Conservation (phyloP, 2,888 invertebrate species). For the Hymenopus coronatus region DNA sequence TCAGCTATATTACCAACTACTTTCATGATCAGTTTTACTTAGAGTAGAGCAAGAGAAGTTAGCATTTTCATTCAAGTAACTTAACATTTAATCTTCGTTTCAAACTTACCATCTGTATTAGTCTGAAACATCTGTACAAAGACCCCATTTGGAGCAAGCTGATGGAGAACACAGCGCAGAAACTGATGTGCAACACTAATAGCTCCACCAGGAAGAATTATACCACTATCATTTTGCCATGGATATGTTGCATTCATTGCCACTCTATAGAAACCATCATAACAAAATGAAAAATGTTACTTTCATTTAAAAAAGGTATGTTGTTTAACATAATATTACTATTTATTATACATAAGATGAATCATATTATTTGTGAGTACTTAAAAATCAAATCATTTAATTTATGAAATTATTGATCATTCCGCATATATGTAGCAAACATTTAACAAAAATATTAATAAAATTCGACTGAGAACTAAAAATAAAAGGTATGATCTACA, state of each 20-base stretch:
- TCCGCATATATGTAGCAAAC: no score
- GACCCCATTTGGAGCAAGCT: constrained; percentile 94
- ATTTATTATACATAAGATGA: no score
- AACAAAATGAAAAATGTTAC: neutral
- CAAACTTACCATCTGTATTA: constrained; percentile 69
- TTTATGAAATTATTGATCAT: no score
- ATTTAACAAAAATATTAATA: no score
- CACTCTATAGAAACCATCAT: constrained; percentile 51
- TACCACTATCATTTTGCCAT: constrained; percentile 84
- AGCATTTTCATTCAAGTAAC: no score
- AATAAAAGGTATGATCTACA: no score
- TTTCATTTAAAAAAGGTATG: neutral
- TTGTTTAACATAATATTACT: neutral
- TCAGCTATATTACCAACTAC: no score
- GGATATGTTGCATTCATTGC: constrained; percentile 77
- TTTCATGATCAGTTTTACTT: no score
- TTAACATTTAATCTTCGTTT: neutral
- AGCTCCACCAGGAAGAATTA: constrained; percentile 91
- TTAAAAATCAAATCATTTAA: no score
- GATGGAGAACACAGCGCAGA: constrained; percentile 92
- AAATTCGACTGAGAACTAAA: no score
- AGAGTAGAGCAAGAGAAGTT: no score
- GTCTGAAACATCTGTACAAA: constrained; percentile 95
- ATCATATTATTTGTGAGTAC: no score
- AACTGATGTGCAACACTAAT: constrained; percentile 96